Evolutionary conservation across 1,140 invertebrate species (phyloP).

Genomic region (Drosophila pandora): DNA sequence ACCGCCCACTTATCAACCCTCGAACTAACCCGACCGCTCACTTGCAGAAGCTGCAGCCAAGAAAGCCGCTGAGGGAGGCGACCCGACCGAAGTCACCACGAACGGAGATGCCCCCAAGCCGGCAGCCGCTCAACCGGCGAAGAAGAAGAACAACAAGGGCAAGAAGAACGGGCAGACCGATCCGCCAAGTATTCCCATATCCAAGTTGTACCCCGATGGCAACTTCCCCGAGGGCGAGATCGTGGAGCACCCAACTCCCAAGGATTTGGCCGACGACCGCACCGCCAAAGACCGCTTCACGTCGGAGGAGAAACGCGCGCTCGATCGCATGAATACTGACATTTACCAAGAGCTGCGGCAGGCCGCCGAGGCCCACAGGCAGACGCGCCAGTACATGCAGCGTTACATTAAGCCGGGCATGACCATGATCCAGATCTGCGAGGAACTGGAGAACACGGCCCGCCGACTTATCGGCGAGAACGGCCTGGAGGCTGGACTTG

Average conservation of each 20-base stretch:
- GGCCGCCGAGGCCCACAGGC: slow-evolving; percentile 98
- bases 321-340: slow-evolving; percentile 92
- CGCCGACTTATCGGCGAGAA: slow-evolving; percentile 97
- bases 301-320: slow-evolving; percentile 94
- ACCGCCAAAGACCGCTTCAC: slow-evolving; percentile 94
- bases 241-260: slow-evolving; percentile 88
- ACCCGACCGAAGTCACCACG: slow-evolving; percentile 82
- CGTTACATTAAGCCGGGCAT: slow-evolving; percentile 98
- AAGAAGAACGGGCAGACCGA: slow-evolving; percentile 87
- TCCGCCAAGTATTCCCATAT: slow-evolving; percentile 94
- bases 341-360: slow-evolving; percentile 97
- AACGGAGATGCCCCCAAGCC: slow-evolving; percentile 62
- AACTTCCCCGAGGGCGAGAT: slow-evolving; percentile 92
- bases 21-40: neutral
- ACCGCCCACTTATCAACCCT: slow-evolving; percentile 3
- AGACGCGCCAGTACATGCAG: slow-evolving; percentile 96
- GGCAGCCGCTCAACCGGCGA: slow-evolving; percentile 84
- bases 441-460: slow-evolving; percentile 96
- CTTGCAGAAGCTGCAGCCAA: slow-evolving; percentile 75
- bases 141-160: slow-evolving; percentile 89
- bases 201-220: slow-evolving; percentile 92
- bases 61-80: slow-evolving; percentile 56
- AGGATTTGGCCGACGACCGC: slow-evolving; percentile 89
- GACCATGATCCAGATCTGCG: slow-evolving; percentile 99
- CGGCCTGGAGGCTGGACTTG: slow-evolving; percentile 97